phyloP scores from a whole-genome alignment of 2,888 invertebrate species.

The Tenthredo livida region DNA sequence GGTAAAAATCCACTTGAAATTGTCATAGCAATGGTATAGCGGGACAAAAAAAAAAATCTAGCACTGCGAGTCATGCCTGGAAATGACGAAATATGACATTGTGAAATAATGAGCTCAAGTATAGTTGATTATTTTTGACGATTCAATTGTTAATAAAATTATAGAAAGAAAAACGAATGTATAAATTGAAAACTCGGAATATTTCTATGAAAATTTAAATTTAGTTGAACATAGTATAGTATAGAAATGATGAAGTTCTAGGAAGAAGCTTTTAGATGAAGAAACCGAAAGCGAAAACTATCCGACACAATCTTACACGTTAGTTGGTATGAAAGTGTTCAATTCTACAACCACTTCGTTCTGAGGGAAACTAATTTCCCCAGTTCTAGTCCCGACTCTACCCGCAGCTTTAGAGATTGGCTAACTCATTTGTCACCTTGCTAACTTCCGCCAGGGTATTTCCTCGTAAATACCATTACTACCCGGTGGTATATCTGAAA shows the following conservation, averaged over 20 bases:
- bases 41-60: background rate
- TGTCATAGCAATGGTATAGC: background rate
- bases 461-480: conserved; percentile 30
- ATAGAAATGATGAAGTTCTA: background rate
- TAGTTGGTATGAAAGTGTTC: conserved; percentile 5
- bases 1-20: background rate
- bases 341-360: conserved; percentile 12
- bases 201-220: background rate
- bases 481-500: background rate
- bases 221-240: background rate
- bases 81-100: background rate
- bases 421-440: conserved; percentile 41
- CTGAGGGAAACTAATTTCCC: conserved; percentile 21
- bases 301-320: background rate
- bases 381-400: background rate
- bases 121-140: background rate
- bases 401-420: conserved; percentile 1
- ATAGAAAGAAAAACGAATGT: too few species aligned
- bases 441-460: conserved; percentile 13
- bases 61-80: background rate
- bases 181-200: background rate
- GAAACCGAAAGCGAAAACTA: conserved; percentile 19
- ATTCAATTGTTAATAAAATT: background rate
- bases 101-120: background rate
- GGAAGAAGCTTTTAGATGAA: background rate